Conservation (phyloP, 2,888 invertebrate species). For the Lymantria dispar region DNA sequence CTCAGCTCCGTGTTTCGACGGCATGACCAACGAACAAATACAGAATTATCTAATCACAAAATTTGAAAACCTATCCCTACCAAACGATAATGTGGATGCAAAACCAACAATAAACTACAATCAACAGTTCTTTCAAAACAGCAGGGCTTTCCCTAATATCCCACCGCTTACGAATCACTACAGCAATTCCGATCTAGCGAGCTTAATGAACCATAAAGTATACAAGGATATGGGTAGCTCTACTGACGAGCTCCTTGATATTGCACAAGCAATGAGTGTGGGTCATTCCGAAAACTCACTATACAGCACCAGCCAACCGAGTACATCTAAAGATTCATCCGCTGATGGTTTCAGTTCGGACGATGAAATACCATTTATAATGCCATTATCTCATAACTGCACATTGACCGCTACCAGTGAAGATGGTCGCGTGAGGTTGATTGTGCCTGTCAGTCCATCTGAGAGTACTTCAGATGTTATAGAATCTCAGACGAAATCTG, state of each 20-base stretch:
- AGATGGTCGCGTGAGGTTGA: slow-evolving; percentile 83
- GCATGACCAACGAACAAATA: slow-evolving; percentile 67
- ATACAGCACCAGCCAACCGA: slow-evolving; percentile 64
- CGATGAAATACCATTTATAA: slow-evolving; percentile 83
- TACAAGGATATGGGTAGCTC: slow-evolving; percentile 49
- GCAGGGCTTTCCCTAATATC: slow-evolving; percentile 69
- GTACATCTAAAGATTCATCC: slow-evolving; percentile 73
- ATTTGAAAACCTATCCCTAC: slow-evolving; percentile 62
- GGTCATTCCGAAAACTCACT: slow-evolving; percentile 63
- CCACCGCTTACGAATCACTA: slow-evolving; percentile 62
- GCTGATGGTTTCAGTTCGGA: slow-evolving; percentile 64
- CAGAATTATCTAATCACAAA: slow-evolving; percentile 67
- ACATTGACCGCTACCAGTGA: slow-evolving; percentile 83
- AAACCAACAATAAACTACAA: slow-evolving; percentile 46
- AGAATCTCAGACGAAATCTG: slow-evolving; percentile 45
- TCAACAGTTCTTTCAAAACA: slow-evolving; percentile 67
- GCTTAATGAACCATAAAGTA: slow-evolving; percentile 47
- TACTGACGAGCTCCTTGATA: slow-evolving; percentile 42
- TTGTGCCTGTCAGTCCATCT: slow-evolving; percentile 83
- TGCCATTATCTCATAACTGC: slow-evolving; percentile 85
- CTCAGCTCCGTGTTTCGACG: slow-evolving; percentile 52
- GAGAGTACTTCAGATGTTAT: slow-evolving; percentile 58
- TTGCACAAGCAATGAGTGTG: slow-evolving; percentile 63
- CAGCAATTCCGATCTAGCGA: slow-evolving; percentile 60
- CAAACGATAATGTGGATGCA: slow-evolving; percentile 32